These are phyloP conservation scores for Chelonus insularis DNA, from an alignment of 1,140 invertebrate genomes.

Conservation along the genomic window DNA sequence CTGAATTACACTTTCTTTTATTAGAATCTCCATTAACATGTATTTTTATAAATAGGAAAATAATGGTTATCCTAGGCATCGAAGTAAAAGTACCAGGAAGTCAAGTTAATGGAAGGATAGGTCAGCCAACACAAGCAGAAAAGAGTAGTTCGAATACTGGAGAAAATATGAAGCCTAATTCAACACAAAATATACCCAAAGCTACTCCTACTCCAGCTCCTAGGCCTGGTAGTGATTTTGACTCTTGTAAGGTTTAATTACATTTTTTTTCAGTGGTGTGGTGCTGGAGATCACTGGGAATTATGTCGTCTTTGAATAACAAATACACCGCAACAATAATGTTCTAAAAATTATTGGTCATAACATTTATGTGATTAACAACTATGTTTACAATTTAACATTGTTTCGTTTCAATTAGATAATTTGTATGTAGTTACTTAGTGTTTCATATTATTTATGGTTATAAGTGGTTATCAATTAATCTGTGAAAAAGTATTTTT, in stretches of 20 bases:
- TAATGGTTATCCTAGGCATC: slow-evolving; percentile 81
- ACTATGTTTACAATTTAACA: too few species aligned
- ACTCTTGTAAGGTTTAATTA: neutral
- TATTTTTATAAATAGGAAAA: slow-evolving; percentile 63
- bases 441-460: too few species aligned
- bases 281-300: too few species aligned
- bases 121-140: slow-evolving; percentile 66
- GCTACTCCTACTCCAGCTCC: slow-evolving; percentile 31
- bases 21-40: slow-evolving; percentile 22
- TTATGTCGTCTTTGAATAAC: too few species aligned
- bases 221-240: neutral
- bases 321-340: too few species aligned
- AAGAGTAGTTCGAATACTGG: slow-evolving; percentile 31
- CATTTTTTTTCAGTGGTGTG: too few species aligned
- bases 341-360: too few species aligned
- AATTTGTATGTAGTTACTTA: too few species aligned
- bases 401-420: too few species aligned
- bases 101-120: slow-evolving; percentile 75
- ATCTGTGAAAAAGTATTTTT: neutral
- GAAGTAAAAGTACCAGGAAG: slow-evolving; percentile 72
- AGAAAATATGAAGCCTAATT: slow-evolving; percentile 34
- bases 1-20: slow-evolving; percentile 17
- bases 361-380: too few species aligned
- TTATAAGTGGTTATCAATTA: too few species aligned
- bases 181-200: slow-evolving; percentile 30